Conservation (phyloP, 2,797 vertebrate genomes). For the Distichodus sexfasciatus region DNA sequence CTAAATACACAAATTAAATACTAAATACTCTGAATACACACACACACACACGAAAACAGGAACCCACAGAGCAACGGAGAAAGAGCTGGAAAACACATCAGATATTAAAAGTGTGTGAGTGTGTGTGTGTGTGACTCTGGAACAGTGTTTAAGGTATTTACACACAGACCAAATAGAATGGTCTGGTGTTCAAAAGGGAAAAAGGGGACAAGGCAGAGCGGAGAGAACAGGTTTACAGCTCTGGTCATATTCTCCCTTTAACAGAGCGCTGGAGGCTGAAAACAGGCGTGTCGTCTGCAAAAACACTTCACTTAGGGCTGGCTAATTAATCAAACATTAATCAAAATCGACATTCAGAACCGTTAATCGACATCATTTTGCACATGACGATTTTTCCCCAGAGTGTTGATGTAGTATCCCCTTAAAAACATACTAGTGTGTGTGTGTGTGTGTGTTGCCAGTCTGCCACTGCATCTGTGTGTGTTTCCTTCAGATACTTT, state of each 20-base stretch:
- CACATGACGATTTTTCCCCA: no score
- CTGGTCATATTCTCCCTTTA: constrained; percentile 30
- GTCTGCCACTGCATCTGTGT: no score
- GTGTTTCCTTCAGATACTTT: no score
- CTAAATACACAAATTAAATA: no score
- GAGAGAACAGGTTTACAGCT: constrained; percentile 27
- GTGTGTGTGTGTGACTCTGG: neutral
- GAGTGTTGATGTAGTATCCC: no score
- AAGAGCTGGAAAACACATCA: constrained; percentile 7
- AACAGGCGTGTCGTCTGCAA: constrained; percentile 6
- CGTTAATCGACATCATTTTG: no score
- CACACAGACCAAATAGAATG: constrained; percentile 10
- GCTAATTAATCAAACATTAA: no score
- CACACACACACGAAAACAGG: constrained; percentile 26
- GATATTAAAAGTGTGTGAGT: neutral
- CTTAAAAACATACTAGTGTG: no score
- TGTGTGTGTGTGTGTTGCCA: no score
- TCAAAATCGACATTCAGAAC: no score
- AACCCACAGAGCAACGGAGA: constrained; percentile 13
- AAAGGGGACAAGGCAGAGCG: neutral
- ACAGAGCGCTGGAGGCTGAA: neutral
- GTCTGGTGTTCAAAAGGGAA: constrained; percentile 1
- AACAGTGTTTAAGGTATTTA: constrained; percentile 11
- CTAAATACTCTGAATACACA: no score
- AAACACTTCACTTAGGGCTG: constrained; percentile 17